Evolutionary conservation across 2,113 vertebrate genomes (phyloP).

Genomic region (Zingel zingel): DNA sequence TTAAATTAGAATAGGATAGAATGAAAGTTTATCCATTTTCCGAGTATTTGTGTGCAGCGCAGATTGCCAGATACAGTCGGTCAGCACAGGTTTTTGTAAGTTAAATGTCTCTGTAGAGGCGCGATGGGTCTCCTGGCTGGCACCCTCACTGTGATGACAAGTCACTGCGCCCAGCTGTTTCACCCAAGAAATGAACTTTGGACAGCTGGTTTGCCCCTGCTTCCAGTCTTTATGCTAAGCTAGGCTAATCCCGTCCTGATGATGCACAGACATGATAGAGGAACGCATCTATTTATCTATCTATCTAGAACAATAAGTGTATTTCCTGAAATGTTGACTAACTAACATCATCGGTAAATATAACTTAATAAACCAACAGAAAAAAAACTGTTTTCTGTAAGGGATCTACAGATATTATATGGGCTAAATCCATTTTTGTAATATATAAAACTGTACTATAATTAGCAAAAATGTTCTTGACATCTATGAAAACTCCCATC

Average conservation of each 20-base stretch:
- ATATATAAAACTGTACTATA: too few species aligned
- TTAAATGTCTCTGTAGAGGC: background rate
- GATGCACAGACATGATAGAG: too few species aligned
- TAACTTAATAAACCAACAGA: too few species aligned
- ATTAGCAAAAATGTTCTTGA: too few species aligned
- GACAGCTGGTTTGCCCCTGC: background rate
- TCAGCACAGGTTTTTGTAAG: background rate
- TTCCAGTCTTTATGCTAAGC: background rate
- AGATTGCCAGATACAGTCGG: background rate
- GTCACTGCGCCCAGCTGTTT: background rate
- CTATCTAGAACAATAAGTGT: background rate
- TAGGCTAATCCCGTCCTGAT: too few species aligned
- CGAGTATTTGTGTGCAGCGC: background rate
- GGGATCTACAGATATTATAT: too few species aligned
- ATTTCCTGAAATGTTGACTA: background rate
- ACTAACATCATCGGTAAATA: too few species aligned
- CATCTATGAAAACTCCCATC: too few species aligned
- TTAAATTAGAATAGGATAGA: background rate
- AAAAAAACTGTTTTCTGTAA: too few species aligned
- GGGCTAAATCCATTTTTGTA: too few species aligned
- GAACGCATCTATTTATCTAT: background rate
- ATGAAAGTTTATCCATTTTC: background rate
- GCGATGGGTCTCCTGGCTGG: background rate
- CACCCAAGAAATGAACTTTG: background rate
- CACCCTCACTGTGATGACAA: background rate